Evolutionary conservation across 2,888 invertebrate genomes (phyloP).

Genomic region (Temnothorax ravouxi): DNA sequence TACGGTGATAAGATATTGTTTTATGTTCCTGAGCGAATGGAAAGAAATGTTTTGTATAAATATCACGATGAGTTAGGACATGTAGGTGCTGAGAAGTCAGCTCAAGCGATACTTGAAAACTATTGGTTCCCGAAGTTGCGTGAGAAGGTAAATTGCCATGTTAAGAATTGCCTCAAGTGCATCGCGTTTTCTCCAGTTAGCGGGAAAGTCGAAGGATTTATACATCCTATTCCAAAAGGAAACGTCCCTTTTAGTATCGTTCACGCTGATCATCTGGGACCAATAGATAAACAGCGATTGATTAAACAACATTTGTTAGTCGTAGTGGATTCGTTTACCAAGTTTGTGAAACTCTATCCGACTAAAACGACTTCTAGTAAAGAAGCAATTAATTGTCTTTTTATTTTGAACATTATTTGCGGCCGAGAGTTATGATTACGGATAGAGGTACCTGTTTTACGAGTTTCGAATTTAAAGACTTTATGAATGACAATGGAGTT

Average conservation of each 20-base stretch:
- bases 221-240: neutral
- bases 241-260: neutral
- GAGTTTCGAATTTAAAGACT: neutral
- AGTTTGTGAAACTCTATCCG: neutral
- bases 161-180: neutral
- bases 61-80: no score
- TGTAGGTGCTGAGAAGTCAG: no score
- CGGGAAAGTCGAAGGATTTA: neutral
- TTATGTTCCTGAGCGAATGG: no score
- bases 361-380: neutral
- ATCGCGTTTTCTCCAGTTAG: neutral
- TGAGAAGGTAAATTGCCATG: neutral
- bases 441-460: neutral
- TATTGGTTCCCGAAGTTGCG: no score
- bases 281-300: neutral
- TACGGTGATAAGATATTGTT: no score
- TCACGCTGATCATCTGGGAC: neutral
- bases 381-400: neutral
- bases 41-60: no score
- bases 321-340: neutral
- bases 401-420: neutral
- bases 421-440: neutral
- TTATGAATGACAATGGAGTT: neutral
- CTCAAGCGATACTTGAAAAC: no score
- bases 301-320: neutral